Percentiles rank a stretch among this genome's conserved stretches.
phyloP scores from a whole-genome alignment of 1,140 invertebrate genomes.

The Lycorma delicatula region DNA sequence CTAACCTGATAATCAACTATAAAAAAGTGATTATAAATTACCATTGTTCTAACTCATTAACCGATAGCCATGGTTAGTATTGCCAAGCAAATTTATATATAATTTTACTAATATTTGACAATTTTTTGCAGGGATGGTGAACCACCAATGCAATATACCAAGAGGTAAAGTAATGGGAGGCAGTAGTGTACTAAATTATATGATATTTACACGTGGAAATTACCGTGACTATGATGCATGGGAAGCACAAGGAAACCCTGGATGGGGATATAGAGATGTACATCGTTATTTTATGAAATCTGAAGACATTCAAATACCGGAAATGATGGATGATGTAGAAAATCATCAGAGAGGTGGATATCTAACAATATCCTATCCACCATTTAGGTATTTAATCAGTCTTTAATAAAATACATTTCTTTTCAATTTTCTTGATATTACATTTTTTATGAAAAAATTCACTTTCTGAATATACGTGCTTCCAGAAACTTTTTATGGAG shows the following conservation, averaged over 20 bases:
- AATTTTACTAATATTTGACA: too few relatives aligned
- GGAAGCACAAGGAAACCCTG: conserved; percentile 49
- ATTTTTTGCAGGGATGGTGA: conserved; percentile 20
- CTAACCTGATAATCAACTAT: too few relatives aligned
- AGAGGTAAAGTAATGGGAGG: conserved; percentile 28
- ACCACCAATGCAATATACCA: conserved; percentile 23
- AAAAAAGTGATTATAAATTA: too few relatives aligned
- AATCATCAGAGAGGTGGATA: conserved; percentile 35
- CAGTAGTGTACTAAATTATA: conserved; percentile 51
- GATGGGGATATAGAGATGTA: conserved; percentile 75
- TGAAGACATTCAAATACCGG: conserved; percentile 55
- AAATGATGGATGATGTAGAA: conserved; percentile 46
- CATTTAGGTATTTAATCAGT: conserved; percentile 43
- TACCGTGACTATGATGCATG: conserved; percentile 64
- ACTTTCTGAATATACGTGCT: too few relatives aligned
- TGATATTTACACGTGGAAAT: conserved; percentile 78
- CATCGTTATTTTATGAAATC: conserved; percentile 74
- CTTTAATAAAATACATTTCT: too few relatives aligned
- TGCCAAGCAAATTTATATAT: too few relatives aligned
- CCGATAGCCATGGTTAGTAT: too few relatives aligned
- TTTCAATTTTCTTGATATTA: too few relatives aligned
- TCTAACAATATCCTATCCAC: conserved; percentile 33
- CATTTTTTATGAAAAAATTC: too few relatives aligned
- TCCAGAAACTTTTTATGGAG: too few relatives aligned
- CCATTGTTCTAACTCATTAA: too few relatives aligned